Conservation (phyloP, 2,797 vertebrate genomes). For the Brotula barbata region DNA sequence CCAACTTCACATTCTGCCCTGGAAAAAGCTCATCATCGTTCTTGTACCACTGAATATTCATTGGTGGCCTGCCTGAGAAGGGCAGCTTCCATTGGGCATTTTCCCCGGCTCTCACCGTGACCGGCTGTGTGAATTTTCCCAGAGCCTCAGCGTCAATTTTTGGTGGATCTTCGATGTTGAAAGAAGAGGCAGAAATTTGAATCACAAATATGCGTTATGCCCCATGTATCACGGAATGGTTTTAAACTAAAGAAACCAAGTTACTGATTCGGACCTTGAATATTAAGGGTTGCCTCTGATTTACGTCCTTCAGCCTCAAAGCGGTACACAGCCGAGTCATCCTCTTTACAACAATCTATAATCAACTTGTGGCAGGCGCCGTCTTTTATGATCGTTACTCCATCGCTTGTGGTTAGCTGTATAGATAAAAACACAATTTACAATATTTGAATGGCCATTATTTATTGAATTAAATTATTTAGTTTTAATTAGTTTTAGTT, state of each 20-base stretch:
- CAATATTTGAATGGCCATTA: neutral
- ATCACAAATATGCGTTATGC: conserved; percentile 2
- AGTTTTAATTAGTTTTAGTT: no score
- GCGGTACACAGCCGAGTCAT: conserved; percentile 81
- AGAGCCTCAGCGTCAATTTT: conserved; percentile 77
- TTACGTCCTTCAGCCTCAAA: conserved; percentile 86
- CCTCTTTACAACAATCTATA: conserved; percentile 75
- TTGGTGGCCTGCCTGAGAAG: conserved; percentile 79
- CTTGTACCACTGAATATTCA: conserved; percentile 84
- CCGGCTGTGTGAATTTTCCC: conserved; percentile 78
- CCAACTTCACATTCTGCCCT: conserved; percentile 72
- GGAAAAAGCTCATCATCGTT: conserved; percentile 79
- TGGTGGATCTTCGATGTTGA: conserved; percentile 80
- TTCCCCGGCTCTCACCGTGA: conserved; percentile 83
- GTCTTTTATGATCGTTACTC: conserved; percentile 80
- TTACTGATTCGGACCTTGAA: conserved; percentile 76
- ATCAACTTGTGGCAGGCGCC: conserved; percentile 80
- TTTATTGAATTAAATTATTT: no score
- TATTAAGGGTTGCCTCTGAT: conserved; percentile 81
- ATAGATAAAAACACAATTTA: conserved; percentile 15
- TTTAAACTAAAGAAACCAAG: conserved; percentile 2
- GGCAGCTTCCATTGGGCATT: conserved; percentile 82
- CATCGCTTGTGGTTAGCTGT: conserved; percentile 79
- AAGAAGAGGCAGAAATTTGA: conserved; percentile 6
- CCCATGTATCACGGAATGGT: no score